Evolutionary conservation across 2,888 invertebrate genomes (phyloP).

Genomic region (Lepidocyrtinus sp.): DNA sequence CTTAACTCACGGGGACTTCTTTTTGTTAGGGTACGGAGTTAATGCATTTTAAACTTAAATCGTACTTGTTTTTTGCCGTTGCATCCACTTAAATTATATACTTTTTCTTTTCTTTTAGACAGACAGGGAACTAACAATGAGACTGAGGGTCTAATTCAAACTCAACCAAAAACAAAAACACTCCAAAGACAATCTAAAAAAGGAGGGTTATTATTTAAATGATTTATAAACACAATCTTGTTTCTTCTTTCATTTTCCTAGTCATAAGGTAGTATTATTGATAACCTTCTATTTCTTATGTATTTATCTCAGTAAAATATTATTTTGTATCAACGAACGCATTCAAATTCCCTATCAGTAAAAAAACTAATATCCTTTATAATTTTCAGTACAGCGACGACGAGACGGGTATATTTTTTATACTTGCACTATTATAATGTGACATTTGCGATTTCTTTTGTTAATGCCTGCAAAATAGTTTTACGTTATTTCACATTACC

Average conservation of each 20-base stretch:
- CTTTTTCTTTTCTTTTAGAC: too few species aligned
- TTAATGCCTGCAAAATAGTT: conserved; percentile 54
- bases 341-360: conserved; percentile 59
- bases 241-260: conserved; percentile 12
- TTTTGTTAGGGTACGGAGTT: too few species aligned
- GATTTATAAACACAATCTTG: conserved; percentile 41
- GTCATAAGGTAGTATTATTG: too few species aligned
- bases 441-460: conserved; percentile 57
- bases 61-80: too few species aligned
- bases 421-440: conserved; percentile 57
- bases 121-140: too few species aligned
- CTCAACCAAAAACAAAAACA: too few species aligned
- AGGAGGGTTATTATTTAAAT: conserved; percentile 40
- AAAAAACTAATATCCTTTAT: conserved; percentile 60
- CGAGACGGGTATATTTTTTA: conserved; percentile 51
- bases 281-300: too few species aligned
- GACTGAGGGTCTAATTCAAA: too few species aligned
- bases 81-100: too few species aligned
- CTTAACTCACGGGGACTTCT: too few species aligned
- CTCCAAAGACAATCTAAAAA: conserved; percentile 38
- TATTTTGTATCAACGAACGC: conserved; percentile 52
- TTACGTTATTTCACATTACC: not conserved
- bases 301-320: not conserved
- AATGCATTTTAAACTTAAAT: too few species aligned
- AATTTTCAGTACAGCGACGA: conserved; percentile 56